Conservation (phyloP, 1,140 invertebrate genomes). For the Bombus polaris region DNA sequence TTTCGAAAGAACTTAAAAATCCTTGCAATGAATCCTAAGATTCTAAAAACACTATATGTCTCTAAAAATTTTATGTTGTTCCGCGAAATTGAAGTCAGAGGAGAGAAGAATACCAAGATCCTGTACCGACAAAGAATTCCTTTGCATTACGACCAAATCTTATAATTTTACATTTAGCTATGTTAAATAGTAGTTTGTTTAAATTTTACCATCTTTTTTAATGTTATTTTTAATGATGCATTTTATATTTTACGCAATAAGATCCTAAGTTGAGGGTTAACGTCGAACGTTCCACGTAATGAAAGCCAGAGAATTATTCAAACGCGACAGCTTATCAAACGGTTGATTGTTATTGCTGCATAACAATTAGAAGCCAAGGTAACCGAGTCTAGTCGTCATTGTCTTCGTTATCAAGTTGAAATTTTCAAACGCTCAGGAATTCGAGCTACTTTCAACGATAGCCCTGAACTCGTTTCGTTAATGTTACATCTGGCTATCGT, state of each 20-base stretch:
- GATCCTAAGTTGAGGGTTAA: neutral
- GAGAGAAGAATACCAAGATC: no score
- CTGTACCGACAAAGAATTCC: no score
- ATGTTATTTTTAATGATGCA: neutral
- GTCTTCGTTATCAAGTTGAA: neutral
- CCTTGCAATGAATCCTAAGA: no score
- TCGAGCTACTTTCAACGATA: slow-evolving; percentile 5
- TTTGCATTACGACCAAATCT: no score
- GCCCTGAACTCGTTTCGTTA: slow-evolving; percentile 32
- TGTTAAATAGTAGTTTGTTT: no score
- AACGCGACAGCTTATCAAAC: neutral
- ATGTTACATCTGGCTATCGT: slow-evolving; percentile 10
- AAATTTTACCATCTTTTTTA: no score
- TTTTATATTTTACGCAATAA: neutral
- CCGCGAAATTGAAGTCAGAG: no score
- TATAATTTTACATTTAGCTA: no score
- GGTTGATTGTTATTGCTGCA: neutral
- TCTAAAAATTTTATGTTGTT: no score
- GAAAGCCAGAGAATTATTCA: neutral
- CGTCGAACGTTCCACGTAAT: neutral
- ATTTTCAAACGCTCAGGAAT: slow-evolving; percentile 11
- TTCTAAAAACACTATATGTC: no score
- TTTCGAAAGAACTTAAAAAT: no score
- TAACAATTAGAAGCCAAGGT: neutral
- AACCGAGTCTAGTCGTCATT: neutral